phyloP scores from a whole-genome alignment of 2,888 invertebrate species.

The Empis livida region DNA sequence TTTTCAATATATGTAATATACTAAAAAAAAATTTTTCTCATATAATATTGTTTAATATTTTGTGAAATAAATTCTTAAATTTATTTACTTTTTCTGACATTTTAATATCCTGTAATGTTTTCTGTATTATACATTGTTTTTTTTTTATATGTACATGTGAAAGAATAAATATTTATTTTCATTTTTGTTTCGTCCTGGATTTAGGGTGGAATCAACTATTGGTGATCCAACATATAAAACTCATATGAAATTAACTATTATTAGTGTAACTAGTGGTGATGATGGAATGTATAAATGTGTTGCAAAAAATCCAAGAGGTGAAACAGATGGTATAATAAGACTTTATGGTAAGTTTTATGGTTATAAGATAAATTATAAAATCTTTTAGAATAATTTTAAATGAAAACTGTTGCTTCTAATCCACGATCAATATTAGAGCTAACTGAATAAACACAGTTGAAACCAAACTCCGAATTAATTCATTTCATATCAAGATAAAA shows the following conservation, averaged over 20 bases:
- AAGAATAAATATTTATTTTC: neutral
- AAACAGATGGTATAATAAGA: conserved; percentile 78
- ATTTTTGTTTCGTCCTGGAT: neutral
- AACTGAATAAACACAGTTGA: too few species aligned
- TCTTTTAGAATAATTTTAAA: too few species aligned
- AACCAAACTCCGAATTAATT: too few species aligned
- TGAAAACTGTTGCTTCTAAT: too few species aligned
- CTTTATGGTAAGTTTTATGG: conserved; percentile 67
- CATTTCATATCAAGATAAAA: too few species aligned
- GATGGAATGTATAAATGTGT: conserved; percentile 78
- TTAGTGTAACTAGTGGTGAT: conserved; percentile 62
- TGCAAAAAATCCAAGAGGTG: conserved; percentile 78
- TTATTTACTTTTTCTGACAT: neutral
- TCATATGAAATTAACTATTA: conserved; percentile 74
- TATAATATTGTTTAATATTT: neutral
- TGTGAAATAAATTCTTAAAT: neutral
- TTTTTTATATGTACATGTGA: neutral
- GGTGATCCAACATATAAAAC: conserved; percentile 67
- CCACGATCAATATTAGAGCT: too few species aligned
- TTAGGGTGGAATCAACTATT: conserved; percentile 47
- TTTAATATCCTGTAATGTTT: neutral
- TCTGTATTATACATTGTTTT: too few species aligned
- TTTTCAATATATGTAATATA: neutral
- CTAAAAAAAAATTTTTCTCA: too few species aligned
- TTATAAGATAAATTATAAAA: too few species aligned